Conservation (phyloP, 2,113 vertebrate genomes). For the Phylloscopus whistleri region DNA sequence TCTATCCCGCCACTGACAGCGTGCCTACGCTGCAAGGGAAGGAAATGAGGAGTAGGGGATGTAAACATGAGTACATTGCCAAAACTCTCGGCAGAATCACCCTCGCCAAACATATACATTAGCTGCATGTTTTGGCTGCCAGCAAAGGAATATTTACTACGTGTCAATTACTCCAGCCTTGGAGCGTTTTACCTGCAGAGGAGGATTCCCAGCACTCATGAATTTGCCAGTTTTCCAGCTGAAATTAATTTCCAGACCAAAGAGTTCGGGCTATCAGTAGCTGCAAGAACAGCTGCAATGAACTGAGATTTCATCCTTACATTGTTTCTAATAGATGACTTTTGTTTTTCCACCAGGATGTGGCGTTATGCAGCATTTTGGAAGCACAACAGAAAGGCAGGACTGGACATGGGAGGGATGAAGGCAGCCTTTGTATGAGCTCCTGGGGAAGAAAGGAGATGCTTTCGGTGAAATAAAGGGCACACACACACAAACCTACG, state of each 20-base stretch:
- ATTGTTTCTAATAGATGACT: conserved; percentile 33
- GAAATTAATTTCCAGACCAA: neutral
- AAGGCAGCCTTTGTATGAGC: conserved; percentile 43
- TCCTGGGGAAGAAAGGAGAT: neutral
- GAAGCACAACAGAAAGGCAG: conserved; percentile 39
- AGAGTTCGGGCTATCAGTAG: neutral
- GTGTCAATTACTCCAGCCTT: neutral
- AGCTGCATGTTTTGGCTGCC: neutral
- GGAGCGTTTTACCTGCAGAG: neutral
- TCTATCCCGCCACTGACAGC: neutral
- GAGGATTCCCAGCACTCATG: neutral
- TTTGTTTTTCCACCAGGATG: conserved; percentile 54
- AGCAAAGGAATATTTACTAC: neutral
- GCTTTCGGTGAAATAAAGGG: neutral
- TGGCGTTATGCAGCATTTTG: neutral
- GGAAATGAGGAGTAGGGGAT: conserved; percentile 37
- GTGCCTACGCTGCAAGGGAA: neutral
- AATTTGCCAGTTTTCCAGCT: neutral
- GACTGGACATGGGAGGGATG: conserved; percentile 9
- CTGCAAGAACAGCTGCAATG: conserved; percentile 36
- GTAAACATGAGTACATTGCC: conserved; percentile 7
- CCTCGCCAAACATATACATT: neutral
- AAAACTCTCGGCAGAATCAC: neutral
- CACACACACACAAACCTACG: neutral
- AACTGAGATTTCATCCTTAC: neutral